phyloP scores from a whole-genome alignment of 2,888 invertebrate species.

The Ochlodes sylvanus region DNA sequence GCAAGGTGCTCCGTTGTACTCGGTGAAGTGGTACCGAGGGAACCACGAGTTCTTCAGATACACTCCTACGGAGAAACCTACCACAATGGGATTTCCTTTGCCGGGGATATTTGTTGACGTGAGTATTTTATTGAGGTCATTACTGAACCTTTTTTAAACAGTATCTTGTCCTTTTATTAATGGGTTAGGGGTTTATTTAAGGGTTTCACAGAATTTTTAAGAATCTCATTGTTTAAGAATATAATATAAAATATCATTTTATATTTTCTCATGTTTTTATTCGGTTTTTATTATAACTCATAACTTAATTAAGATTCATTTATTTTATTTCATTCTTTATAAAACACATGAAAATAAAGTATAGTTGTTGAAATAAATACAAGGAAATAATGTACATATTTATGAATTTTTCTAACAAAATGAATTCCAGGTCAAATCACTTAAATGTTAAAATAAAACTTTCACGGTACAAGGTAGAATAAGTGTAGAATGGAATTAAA shows the following conservation, averaged over 20 bases:
- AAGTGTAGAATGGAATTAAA: not conserved
- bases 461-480: not conserved
- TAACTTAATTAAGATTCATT: too few relatives aligned
- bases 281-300: too few relatives aligned
- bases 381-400: too few relatives aligned
- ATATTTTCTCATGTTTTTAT: too few relatives aligned
- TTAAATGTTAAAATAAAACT: not conserved
- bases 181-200: too few relatives aligned
- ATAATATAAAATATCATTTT: too few relatives aligned
- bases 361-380: too few relatives aligned
- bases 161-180: too few relatives aligned
- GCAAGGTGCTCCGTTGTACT: conserved; percentile 90
- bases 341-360: too few relatives aligned
- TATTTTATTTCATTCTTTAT: too few relatives aligned
- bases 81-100: conserved; percentile 89
- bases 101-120: conserved; percentile 93
- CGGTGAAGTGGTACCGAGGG: conserved; percentile 95
- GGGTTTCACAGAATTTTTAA: too few relatives aligned
- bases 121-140: conserved; percentile 67
- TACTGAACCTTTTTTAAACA: not conserved
- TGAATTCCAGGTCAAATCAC: not conserved
- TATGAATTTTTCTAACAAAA: not conserved
- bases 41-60: conserved; percentile 93
- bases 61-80: conserved; percentile 90
- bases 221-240: too few relatives aligned